Evolutionary conservation across 2,888 invertebrate species (phyloP).

Genomic region (Limnephilus marmoratus): DNA sequence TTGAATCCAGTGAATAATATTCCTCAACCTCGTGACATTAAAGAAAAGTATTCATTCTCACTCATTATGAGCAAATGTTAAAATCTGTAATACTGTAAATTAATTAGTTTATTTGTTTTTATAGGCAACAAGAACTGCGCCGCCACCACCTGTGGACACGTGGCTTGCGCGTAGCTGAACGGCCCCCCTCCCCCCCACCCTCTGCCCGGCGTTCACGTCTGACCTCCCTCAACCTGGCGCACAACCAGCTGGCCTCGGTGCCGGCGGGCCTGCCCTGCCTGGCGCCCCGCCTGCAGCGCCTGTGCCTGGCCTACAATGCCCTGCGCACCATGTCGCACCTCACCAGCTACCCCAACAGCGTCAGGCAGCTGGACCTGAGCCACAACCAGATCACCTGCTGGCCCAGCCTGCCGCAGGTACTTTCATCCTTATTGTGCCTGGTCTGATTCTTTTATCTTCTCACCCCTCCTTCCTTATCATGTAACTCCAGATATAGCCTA

Average conservation of each 20-base stretch:
- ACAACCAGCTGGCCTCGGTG: constrained; percentile 92
- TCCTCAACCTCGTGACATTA: too few relatives aligned
- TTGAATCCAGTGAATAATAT: neutral
- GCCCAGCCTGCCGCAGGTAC: constrained; percentile 89
- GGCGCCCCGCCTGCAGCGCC: constrained; percentile 89
- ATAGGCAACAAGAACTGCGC: constrained; percentile 80
- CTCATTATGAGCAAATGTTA: too few relatives aligned
- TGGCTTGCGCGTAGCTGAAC: constrained; percentile 82
- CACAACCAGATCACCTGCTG: constrained; percentile 94
- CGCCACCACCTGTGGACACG: constrained; percentile 89
- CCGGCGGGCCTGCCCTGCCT: constrained; percentile 94
- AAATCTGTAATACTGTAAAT: neutral
- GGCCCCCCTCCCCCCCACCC: constrained; percentile 77
- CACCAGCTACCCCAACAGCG: constrained; percentile 90
- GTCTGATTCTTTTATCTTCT: constrained; percentile 62
- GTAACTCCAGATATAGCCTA: neutral
- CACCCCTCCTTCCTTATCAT: neutral
- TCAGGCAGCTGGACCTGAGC: constrained; percentile 95
- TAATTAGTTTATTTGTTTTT: neutral
- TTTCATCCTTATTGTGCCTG: constrained; percentile 65
- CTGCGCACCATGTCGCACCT: constrained; percentile 87
- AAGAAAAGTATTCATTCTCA: too few relatives aligned
- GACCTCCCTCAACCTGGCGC: constrained; percentile 89
- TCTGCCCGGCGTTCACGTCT: constrained; percentile 80
- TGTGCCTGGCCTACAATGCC: constrained; percentile 95